phyloP scores from a whole-genome alignment of 2,888 invertebrate species.

The Camponotus fellah region DNA sequence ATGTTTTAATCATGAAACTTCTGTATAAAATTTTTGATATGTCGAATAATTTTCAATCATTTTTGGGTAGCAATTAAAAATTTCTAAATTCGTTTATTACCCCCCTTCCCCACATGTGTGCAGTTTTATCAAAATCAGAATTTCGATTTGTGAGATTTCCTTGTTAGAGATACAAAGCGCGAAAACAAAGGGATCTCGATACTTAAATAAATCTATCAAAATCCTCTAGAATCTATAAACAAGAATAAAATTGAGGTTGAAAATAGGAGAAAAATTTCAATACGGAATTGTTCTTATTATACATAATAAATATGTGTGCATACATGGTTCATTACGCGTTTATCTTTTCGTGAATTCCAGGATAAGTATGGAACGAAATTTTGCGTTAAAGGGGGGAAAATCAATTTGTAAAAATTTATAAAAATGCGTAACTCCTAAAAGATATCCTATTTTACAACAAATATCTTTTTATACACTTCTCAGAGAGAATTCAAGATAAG shows the following conservation, averaged over 20 bases:
- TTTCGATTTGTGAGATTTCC: no score
- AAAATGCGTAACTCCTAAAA: not conserved
- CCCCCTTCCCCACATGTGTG: no score
- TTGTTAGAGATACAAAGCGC: not conserved
- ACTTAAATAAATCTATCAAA: not conserved
- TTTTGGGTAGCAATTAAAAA: no score
- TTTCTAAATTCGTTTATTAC: no score
- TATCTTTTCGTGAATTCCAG: not conserved
- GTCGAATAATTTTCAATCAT: no score
- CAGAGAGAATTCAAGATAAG: not conserved
- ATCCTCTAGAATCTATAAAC: not conserved
- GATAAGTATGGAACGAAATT: slow-evolving; percentile 7
- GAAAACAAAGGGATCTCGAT: not conserved
- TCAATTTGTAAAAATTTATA: not conserved
- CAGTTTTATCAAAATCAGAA: no score
- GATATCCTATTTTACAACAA: not conserved
- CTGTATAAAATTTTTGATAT: no score
- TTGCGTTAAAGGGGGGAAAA: not conserved
- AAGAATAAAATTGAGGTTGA: not conserved
- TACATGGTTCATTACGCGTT: not conserved
- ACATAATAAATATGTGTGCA: not conserved
- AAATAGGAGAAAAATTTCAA: not conserved
- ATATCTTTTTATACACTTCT: not conserved
- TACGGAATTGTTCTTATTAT: not conserved
- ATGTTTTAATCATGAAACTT: no score